Evolutionary conservation across 1,140 invertebrate species (phyloP), one percentile per base, ranked within the genome.

Genomic region (Diabrotica undecimpunctata): DNA sequence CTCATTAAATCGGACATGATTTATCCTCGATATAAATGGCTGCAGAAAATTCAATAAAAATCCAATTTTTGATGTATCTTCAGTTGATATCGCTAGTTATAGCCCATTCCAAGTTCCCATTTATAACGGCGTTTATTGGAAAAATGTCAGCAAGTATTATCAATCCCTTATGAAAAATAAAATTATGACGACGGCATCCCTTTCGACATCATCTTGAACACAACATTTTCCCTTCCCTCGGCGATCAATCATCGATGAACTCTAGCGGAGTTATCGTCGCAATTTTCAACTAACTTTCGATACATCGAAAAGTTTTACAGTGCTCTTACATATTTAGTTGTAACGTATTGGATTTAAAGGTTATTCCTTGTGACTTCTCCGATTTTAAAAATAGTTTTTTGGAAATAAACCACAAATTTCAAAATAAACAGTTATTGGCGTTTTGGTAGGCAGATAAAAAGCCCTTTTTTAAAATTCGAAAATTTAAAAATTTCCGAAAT

Each of bases 261-360:
- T 46, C 8, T 46, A 6, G 41, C 3, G 8, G 41, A 46, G 41
- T 46, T 46, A 46, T 46, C 41, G 41, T n/a, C n/a, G 41, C 41
- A 46, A 46, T 46, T 46, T 46, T n/a, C n/a, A 46, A n/a, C 41
- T 46, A 46, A 46, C 41, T 46, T 46, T 46, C n/a, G 41, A 46
- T 46, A 46, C 41, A 25, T 25, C 25, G 25, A 25, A 4, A 25
- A 25, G 25, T 25, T 25, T 25, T 25, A 25, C 25, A 25, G 25
- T 25, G 25, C 25, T 25, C 25, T 25, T 25, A 25, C 25, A 25
- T 25, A 25, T 25, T 25, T 25, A 25, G 25, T 25, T 25, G 25
- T 1, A 25, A 25, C 25, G 25, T 25, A 25, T 25, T 25, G 1
- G 25, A 25, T 25, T 25, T 25, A 25, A 25, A 25, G 25, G 25